Conservation (phyloP, 2,113 vertebrate genomes). For the Carollia perspicillata region DNA sequence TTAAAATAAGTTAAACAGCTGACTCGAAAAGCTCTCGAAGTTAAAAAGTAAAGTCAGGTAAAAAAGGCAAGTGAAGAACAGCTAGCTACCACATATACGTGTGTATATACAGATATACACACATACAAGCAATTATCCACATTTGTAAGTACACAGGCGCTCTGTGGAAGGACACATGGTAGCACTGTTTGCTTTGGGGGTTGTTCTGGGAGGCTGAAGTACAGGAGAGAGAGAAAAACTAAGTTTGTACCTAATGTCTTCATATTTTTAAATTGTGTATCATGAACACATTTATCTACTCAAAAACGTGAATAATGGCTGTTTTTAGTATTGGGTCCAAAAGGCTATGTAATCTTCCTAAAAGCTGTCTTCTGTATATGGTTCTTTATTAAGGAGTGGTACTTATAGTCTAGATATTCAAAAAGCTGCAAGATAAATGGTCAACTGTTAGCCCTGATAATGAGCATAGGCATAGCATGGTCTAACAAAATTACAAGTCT, state of each 20-base stretch:
- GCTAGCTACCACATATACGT: not conserved
- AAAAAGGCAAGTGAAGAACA: not conserved
- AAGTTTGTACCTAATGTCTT: not conserved
- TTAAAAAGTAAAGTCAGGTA: not conserved
- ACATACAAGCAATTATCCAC: not conserved
- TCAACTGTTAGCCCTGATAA: not conserved
- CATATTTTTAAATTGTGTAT: not conserved
- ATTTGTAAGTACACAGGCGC: not conserved
- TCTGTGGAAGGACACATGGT: not conserved
- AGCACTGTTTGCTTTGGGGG: not conserved
- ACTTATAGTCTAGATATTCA: not conserved
- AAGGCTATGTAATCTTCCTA: not conserved
- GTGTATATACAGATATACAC: not conserved
- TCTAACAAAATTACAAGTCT: not conserved
- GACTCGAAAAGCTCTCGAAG: not conserved
- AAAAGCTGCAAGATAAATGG: not conserved
- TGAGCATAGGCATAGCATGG: not conserved
- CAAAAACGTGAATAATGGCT: not conserved
- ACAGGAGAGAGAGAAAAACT: not conserved
- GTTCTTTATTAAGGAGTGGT: not conserved
- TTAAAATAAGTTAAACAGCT: not conserved
- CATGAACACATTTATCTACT: not conserved
- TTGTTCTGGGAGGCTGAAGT: not conserved
- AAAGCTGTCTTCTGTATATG: not conserved
- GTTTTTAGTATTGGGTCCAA: not conserved